Base-by-base conservation (phyloP, 1,140 invertebrate genomes). In the Zaprionus inermis region DNA sequence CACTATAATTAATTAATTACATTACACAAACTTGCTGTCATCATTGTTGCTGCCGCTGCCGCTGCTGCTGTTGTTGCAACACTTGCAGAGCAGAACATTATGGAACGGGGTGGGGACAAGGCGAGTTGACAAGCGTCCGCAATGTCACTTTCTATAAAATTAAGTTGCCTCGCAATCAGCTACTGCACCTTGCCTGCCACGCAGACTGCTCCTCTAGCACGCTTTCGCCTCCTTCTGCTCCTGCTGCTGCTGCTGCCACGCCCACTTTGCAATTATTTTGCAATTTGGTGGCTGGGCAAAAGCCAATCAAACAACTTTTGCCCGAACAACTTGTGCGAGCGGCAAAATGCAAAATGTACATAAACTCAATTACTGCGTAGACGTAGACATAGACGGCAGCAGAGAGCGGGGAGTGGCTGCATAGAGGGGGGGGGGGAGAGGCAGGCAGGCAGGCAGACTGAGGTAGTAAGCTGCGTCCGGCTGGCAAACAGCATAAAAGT, bases 1-100 rank as follows among this genome's bases (percentile, higher is more conserved):
- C 76, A 66, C 79, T 78, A 80, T 86, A 86, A 86, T 86, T 86
- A 86, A 86, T 86, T 86, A 86, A 86, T 86, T 86, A 86, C 83
- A 86, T 88, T 86, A 86, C 72, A 88, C 83, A 88, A 85, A 86
- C 78, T 86, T 81, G 79, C 78, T 81, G 82, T 86, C 82, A 86
- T 85, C 81, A 83, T 66, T 64, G 75, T 22, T 76, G 51, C 30
- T 49, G 20, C 1, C 3, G 24, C 3, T 36, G 51, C 4, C 54
- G 51, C 46, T 68, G 36, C n/a, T 56, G 63, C 44, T 72, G 58
- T 30, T 67, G 72, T 46, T 78, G 79, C 79, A 74, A 41, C 51
- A 24, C 51, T 32, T 56, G 73, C 78, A 68, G 54, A 36, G 12
- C 60, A 36, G 10, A 30, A 44, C 57, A 51, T 46, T 60, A 72